These are phyloP conservation scores for Diachasma alloeum DNA, from an alignment of 1,140 invertebrate genomes.

Conservation along the genomic window DNA sequence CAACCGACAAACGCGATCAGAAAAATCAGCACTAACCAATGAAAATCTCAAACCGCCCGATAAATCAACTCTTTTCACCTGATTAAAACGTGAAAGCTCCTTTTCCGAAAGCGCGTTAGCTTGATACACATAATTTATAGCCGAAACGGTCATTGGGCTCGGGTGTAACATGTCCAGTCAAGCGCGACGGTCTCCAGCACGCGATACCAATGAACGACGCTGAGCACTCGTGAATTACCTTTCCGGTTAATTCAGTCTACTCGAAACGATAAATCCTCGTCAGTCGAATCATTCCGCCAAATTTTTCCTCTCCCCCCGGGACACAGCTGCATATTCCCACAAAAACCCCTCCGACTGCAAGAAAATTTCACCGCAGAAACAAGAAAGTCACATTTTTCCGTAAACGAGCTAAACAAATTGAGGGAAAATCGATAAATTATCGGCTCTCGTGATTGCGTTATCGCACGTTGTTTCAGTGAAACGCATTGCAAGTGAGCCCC, in stretches of 20 bases:
- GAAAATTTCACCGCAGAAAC: not conserved
- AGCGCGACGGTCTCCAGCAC: constrained; percentile 37
- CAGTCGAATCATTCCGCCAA: constrained; percentile 10
- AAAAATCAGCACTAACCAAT: no score
- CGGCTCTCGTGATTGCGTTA: constrained; percentile 39
- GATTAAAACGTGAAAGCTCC: constrained; percentile 45
- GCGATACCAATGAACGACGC: not conserved
- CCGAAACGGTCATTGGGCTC: constrained; percentile 29
- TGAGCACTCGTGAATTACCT: not conserved
- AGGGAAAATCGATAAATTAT: constrained; percentile 47
- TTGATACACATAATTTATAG: constrained; percentile 42
- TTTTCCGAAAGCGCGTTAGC: constrained; percentile 33
- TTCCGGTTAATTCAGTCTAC: constrained; percentile 4
- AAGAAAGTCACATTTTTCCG: not conserved
- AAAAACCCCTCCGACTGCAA: not conserved
- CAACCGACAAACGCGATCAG: no score
- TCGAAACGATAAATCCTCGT: constrained; percentile 29
- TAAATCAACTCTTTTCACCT: not conserved
- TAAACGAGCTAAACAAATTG: not conserved
- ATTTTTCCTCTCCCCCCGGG: constrained; percentile 46
- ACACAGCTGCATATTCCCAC: no score
- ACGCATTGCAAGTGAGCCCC: constrained; percentile 29
- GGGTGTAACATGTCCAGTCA: constrained; percentile 32
- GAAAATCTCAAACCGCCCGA: not conserved
- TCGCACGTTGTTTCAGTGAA: not conserved